Evolutionary conservation across 2,888 invertebrate species (phyloP), one percentile per base, ranked within the genome.

Genomic region (Troides helena): DNA sequence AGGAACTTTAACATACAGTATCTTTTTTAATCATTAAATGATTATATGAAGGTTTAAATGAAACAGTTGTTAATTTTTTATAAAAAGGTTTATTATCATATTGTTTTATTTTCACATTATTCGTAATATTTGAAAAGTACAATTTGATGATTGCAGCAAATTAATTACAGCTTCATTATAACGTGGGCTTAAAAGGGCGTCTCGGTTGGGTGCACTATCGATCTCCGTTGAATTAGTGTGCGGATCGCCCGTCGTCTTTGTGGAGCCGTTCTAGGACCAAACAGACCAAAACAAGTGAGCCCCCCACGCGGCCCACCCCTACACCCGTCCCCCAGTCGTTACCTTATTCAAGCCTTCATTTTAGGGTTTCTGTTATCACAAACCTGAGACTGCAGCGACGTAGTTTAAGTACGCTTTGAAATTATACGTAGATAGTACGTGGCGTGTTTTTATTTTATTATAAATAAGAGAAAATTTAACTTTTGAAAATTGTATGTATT

Each of bases 191-290:
- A 82, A 90, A 92, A 90, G 86, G 90, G 88, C 86, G 79, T 80
- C 80, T 81, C 81, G 85, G 87, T 84, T 81, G 88, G 89, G 87
- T 88, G 90, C 90, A 88, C 87, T 92, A 92, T 92, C 92, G 92
- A 92, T 92, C 91, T 91, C 85, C 82, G 88, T 89, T 89, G 90
- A 92, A 92, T 92, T 92, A 92, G 92, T 91, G 92, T 89, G 89
- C 90, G 90, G 88, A 90, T 91, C 92, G 92, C 85, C 85, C 88
- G 86, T 82, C 90, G 92, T 92, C 92, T 92, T 92, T 92, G 90
- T 91, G 89, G 84, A 85, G 84, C 89, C 89, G 89, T 87, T 85
- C 88, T 89, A 87, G 87, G 87, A 83, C 89, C 88, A 93, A 93
- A 93, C 90, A 92, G 92, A 92, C 93, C 92, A 92, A 93, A 92